Conservation (phyloP, 2,113 vertebrate genomes). For the Campylomormyrus numenius region DNA sequence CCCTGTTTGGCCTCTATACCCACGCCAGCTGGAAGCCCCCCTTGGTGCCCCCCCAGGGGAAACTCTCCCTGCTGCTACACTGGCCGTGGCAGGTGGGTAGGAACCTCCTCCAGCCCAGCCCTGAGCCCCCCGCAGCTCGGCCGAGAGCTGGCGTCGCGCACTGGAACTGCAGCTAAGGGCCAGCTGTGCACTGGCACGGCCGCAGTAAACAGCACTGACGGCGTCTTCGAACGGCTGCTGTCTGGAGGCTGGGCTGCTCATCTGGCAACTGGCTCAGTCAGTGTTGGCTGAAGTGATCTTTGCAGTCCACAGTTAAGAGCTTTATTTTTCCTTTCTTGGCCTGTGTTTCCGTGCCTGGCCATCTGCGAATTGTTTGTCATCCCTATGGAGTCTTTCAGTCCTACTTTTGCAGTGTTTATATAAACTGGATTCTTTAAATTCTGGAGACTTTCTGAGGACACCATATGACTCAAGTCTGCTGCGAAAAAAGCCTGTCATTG, state of each 20-base stretch:
- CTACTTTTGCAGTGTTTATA: constrained; percentile 2
- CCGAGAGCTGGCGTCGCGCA: background rate
- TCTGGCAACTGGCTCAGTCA: background rate
- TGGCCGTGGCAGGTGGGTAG: background rate
- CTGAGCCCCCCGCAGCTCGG: background rate
- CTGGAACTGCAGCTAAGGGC: background rate
- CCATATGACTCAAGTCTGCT: background rate
- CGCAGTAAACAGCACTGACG: background rate
- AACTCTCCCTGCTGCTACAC: background rate
- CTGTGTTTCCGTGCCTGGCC: background rate
- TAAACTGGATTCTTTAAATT: background rate
- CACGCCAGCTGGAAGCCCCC: background rate
- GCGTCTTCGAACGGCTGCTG: background rate
- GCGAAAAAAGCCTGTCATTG: background rate
- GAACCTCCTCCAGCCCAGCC: background rate
- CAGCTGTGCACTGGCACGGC: background rate
- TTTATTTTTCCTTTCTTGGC: background rate
- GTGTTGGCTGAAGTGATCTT: background rate
- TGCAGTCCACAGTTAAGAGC: background rate
- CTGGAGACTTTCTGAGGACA: background rate
- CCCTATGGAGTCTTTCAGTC: background rate
- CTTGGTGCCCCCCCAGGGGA: background rate
- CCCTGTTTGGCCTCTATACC: background rate
- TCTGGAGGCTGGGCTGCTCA: background rate
- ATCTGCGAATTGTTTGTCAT: background rate